Base-by-base conservation (phyloP, 2,888 invertebrate species). In the Dichetophora obliterata region DNA sequence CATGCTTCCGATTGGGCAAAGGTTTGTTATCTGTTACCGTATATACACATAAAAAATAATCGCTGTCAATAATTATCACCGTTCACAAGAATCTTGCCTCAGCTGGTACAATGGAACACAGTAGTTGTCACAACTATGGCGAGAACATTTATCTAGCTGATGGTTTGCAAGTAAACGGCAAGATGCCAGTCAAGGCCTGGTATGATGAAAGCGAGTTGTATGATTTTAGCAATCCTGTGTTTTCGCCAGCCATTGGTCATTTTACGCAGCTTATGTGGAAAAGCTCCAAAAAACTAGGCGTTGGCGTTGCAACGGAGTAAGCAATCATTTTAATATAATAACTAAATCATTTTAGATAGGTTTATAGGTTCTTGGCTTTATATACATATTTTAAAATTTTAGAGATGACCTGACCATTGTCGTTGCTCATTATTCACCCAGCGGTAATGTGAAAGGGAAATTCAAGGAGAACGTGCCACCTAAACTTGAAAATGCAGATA, bases 191-290 rank as follows among this genome's bases (percentile, higher is more conserved):
- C 14, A 84, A 85, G 22, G 83, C 84, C 86, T 97, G 96, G 96
- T 95, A 93, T 82, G 91, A 91, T 59, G 95, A 95, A 89, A 93
- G 95, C 9, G 91, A 92, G 79, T 91, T 92, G 79, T 94, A 94
- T 83, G 90, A 90, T 50, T 95, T 94, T 81, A 92, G 92, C 5
- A 91, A 89, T 76, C 82, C 84, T 0, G 93, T 93, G 78, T 95
- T 94, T 2, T 90, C 90, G 1, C 91, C 91, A 73, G 91, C 92
- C 73, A 92, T 94, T 80, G 96, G 96, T 14, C 96, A 96, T 85
- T 96, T 96, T 84, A 93, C 95, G 0, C 96, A 96, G 90, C 92
- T 96, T 5, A 91, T 96, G 14, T 96, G 96, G 96, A 93, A 93
- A 82, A 92, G 92, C 65, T 93, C 93, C 76, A 92, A 91, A 76